Conservation (phyloP, 53 echinoderm and acorn worm genomes). For the Pentamera pediparva region DNA sequence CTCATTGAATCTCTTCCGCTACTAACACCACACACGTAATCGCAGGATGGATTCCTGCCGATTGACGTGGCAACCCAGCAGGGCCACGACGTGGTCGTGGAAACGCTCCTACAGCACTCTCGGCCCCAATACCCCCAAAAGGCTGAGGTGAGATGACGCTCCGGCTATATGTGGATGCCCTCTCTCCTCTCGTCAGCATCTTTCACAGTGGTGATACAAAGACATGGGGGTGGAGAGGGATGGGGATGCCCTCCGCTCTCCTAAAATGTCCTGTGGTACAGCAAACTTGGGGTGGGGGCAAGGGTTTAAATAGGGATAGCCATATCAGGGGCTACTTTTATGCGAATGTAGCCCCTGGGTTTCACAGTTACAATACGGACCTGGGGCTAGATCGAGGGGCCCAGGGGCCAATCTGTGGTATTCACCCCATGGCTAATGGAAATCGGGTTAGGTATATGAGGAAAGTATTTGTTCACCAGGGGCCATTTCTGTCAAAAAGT, state of each 20-base stretch:
- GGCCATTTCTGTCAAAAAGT: too few relatives aligned
- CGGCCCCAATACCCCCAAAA: slow-evolving; percentile 79
- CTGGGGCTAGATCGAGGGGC: too few relatives aligned
- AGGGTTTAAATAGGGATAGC: too few relatives aligned
- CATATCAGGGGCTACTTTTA: too few relatives aligned
- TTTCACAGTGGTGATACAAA: neutral
- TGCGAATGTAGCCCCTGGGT: too few relatives aligned
- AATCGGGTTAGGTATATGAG: too few relatives aligned
- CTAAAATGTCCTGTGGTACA: too few relatives aligned
- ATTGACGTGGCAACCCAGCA: slow-evolving; percentile 97
- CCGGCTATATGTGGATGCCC: neutral
- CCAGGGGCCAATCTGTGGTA: too few relatives aligned
- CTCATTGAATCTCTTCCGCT: neutral
- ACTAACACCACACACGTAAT: neutral
- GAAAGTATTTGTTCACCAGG: too few relatives aligned
- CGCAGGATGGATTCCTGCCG: slow-evolving; percentile 92
- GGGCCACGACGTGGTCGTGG: slow-evolving; percentile 97
- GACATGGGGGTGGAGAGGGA: neutral
- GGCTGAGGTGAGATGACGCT: slow-evolving; percentile 50
- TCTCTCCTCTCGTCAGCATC: neutral
- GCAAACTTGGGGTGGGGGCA: neutral
- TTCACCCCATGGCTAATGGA: too few relatives aligned
- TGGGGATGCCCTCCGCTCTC: too few relatives aligned
- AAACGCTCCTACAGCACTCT: slow-evolving; percentile 92
- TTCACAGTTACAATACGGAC: too few relatives aligned